Percentiles rank a stretch among this genome's conserved stretches.
phyloP scores from a whole-genome alignment of 1,140 invertebrate genomes.

The Camponotus vicinus region DNA sequence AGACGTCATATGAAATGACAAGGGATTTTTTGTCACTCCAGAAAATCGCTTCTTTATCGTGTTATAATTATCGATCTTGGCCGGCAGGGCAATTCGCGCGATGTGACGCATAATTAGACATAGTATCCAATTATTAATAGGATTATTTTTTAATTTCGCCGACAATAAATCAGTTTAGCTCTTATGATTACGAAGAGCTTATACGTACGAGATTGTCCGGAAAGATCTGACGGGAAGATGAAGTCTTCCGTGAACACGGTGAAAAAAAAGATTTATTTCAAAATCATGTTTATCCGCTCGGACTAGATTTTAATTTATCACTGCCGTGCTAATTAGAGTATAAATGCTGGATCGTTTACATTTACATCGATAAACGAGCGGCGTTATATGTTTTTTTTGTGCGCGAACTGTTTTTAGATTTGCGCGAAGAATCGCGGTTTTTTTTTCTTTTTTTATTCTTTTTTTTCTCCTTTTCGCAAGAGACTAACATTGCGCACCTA shows the following conservation, averaged over 20 bases:
- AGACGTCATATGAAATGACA: neutral
- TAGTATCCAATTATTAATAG: neutral
- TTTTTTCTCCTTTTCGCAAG: too few species aligned
- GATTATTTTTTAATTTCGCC: neutral
- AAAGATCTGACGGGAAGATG: neutral
- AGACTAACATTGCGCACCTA: neutral
- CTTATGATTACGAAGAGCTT: neutral
- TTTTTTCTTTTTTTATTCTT: too few species aligned
- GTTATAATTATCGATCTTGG: neutral
- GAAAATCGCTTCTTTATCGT: neutral
- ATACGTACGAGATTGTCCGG: neutral
- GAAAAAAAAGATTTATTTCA: conserved; percentile 38
- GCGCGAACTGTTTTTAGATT: neutral
- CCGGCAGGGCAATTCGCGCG: neutral
- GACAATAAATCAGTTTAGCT: neutral
- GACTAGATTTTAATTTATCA: conserved; percentile 11
- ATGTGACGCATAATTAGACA: neutral
- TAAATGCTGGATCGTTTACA: neutral
- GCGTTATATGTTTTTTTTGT: neutral
- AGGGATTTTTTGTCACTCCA: neutral
- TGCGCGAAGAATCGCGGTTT: neutral
- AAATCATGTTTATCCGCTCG: neutral
- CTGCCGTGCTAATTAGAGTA: neutral
- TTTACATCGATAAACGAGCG: conserved; percentile 4
- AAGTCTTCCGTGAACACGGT: neutral